A percentile compares a stretch with the other conserved stretches of the same genome.
phyloP scores from a whole-genome alignment of 2,113 vertebrate genomes.

The Melozone crissalis region DNA sequence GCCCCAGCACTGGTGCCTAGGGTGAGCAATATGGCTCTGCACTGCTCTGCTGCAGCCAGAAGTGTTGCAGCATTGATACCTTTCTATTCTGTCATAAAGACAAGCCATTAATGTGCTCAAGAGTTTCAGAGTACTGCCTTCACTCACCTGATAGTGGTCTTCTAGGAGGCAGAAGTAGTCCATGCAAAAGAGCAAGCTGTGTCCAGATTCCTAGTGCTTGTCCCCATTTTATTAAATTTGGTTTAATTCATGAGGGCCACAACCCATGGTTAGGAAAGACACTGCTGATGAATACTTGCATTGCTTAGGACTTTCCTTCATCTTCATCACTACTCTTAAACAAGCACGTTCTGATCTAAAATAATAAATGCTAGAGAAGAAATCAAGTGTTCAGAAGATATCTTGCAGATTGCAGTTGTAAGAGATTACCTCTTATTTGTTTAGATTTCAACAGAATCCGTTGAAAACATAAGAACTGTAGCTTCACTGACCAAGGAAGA shows the following conservation, averaged over 20 bases:
- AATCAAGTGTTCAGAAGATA: not conserved
- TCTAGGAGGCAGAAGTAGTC: not conserved
- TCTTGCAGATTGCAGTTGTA: not conserved
- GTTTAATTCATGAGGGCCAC: not conserved
- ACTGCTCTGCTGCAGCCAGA: not conserved
- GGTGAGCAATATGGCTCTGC: rapidly evolving
- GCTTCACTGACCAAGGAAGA: slow-evolving; percentile 67
- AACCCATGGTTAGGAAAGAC: not conserved
- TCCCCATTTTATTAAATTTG: not conserved
- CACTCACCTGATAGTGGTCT: not conserved
- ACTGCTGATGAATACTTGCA: not conserved
- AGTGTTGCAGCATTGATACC: rapidly evolving
- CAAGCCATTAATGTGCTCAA: not conserved
- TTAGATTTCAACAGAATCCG: slow-evolving; percentile 71
- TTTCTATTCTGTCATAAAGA: not conserved
- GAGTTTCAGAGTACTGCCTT: not conserved
- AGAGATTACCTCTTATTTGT: not conserved
- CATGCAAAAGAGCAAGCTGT: not conserved
- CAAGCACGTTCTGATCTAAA: not conserved
- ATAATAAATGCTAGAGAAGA: not conserved
- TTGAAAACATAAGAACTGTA: slow-evolving; percentile 71
- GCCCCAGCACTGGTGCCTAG: not conserved
- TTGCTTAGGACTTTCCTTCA: not conserved
- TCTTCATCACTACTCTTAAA: not conserved
- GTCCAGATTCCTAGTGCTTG: not conserved